These are phyloP conservation scores for Archips crataeganus DNA, from an alignment of 2,888 invertebrate genomes.

Conservation along the genomic window DNA sequence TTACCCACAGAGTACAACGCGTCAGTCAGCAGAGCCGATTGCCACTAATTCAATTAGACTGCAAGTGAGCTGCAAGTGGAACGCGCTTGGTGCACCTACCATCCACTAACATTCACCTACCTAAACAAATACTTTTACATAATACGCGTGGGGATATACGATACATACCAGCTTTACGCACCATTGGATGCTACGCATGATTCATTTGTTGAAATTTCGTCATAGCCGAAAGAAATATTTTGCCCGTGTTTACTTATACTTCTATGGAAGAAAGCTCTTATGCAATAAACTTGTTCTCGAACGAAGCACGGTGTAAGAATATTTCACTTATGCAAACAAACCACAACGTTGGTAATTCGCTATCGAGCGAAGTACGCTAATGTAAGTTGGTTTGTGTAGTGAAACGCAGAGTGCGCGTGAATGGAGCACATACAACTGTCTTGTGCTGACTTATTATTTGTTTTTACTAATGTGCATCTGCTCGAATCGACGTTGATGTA, in stretches of 20 bases:
- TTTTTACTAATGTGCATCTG: conserved; percentile 42
- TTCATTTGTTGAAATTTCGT: conserved; percentile 34
- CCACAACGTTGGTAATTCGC: conserved; percentile 15
- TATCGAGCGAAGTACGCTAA: conserved; percentile 27
- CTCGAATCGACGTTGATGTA: conserved; percentile 29
- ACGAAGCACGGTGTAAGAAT: conserved; percentile 18
- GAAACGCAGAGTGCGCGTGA: conserved; percentile 51
- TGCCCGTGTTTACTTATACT: conserved; percentile 31
- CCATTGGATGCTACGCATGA: conserved; percentile 29
- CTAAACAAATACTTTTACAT: conserved; percentile 17
- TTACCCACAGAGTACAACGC: conserved; percentile 44
- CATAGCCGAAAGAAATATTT: conserved; percentile 27
- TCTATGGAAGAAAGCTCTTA: conserved; percentile 34
- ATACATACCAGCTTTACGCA: conserved; percentile 11
- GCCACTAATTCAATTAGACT: conserved; percentile 81
- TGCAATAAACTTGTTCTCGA: conserved; percentile 27
- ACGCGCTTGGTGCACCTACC: conserved; percentile 61
- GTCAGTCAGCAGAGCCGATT: conserved; percentile 68
- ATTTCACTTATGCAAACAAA: conserved; percentile 33
- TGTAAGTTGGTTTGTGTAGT: conserved; percentile 49
- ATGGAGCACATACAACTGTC: conserved; percentile 45
- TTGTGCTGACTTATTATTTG: conserved; percentile 41
- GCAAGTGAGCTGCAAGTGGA: conserved; percentile 77
- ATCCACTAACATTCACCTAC: conserved; percentile 52
- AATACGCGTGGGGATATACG: conserved; percentile 6